These are phyloP conservation scores for Dryomyza anilis DNA, from an alignment of 2,888 invertebrate genomes.

Conservation along the genomic window DNA sequence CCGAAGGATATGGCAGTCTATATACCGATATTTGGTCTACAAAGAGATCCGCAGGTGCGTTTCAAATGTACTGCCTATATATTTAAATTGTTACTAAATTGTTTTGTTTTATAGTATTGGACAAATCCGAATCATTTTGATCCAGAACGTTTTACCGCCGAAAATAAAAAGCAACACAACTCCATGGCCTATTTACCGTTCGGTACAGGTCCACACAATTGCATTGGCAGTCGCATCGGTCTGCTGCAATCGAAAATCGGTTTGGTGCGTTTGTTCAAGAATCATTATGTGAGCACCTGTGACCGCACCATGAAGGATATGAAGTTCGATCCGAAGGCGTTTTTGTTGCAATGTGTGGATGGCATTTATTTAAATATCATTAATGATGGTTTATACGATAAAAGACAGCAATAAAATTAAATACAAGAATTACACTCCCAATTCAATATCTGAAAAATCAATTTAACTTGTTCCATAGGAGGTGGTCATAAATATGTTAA, in stretches of 20 bases:
- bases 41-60: constrained; percentile 51
- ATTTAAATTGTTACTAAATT: constrained; percentile 34
- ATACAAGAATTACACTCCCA: too few species aligned
- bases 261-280: constrained; percentile 52
- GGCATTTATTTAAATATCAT: constrained; percentile 50
- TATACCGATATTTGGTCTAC: constrained; percentile 53
- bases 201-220: constrained; percentile 55
- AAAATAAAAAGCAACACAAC: constrained; percentile 45
- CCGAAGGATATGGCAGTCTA: constrained; percentile 51
- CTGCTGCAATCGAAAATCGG: constrained; percentile 54
- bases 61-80: not conserved
- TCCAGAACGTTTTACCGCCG: constrained; percentile 54
- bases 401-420: not conserved
- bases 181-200: constrained; percentile 54
- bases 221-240: constrained; percentile 58
- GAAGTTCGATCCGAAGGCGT: constrained; percentile 48
- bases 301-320: constrained; percentile 42
- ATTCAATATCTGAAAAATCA: too few species aligned
- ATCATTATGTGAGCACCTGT: constrained; percentile 48
- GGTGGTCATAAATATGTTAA: too few species aligned
- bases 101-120: constrained; percentile 43
- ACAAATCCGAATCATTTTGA: constrained; percentile 51
- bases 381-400: constrained; percentile 47
- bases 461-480: too few species aligned
- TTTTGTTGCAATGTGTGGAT: constrained; percentile 45